Conservation (phyloP, 2,113 vertebrate species). For the Sylvia atricapilla region DNA sequence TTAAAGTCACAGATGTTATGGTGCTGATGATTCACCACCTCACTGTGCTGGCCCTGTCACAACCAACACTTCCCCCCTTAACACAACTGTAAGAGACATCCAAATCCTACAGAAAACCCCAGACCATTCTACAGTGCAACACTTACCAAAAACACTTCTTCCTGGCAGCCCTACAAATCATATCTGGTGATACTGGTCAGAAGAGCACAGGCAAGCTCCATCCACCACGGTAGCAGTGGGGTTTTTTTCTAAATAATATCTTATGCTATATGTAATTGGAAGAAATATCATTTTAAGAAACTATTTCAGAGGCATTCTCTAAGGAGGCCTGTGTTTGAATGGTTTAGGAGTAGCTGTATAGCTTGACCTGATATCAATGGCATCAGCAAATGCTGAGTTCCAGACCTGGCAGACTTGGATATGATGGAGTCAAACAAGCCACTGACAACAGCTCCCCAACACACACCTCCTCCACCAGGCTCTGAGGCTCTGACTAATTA, state of each 20-base stretch:
- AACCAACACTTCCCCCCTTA: neutral
- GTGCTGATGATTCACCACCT: neutral
- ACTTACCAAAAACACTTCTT: neutral
- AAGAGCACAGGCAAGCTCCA: neutral
- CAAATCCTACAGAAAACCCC: neutral
- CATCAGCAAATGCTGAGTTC: neutral
- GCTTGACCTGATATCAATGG: neutral
- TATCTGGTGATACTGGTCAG: neutral
- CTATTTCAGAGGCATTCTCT: neutral
- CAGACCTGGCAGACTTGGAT: neutral
- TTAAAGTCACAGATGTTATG: neutral
- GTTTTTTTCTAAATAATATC: neutral
- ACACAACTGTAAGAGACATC: neutral
- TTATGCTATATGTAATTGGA: neutral
- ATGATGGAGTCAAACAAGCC: neutral
- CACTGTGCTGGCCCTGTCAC: neutral
- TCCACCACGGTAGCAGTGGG: neutral
- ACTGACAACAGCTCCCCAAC: neutral
- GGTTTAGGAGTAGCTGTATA: neutral
- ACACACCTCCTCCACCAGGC: neutral
- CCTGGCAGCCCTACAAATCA: neutral
- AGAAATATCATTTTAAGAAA: neutral
- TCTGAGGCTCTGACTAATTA: neutral
- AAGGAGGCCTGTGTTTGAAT: neutral
- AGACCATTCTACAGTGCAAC: neutral